phyloP scores from a whole-genome alignment of 2,797 vertebrate species.

The Apodemus agrarius region DNA sequence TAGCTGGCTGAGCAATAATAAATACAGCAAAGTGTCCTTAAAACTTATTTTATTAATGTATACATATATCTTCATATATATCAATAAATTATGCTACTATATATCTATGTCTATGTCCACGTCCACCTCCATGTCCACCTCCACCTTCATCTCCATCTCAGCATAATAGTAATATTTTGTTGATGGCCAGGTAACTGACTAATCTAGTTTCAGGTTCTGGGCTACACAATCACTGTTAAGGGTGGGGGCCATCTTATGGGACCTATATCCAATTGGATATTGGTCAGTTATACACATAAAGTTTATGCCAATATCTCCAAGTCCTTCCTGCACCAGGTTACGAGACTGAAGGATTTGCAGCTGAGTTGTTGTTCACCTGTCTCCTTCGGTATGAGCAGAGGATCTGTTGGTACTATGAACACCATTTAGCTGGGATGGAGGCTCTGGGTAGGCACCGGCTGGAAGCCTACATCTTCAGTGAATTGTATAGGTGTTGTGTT shows the following conservation, averaged over 20 bases:
- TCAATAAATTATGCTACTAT: not conserved
- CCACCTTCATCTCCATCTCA: not conserved
- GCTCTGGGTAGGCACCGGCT: not conserved
- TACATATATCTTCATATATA: too few species aligned
- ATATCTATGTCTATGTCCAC: not conserved
- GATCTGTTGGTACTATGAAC: not conserved
- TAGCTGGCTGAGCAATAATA: not conserved
- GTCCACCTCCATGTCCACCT: too few species aligned
- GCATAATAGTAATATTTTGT: not conserved
- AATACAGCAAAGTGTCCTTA: not conserved
- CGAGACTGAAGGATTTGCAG: not conserved
- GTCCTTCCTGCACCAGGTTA: not conserved
- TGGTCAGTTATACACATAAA: not conserved
- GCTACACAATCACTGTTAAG: not conserved
- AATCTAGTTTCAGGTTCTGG: not conserved
- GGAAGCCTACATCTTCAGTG: not conserved
- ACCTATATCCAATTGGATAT: not conserved
- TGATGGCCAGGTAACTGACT: not conserved
- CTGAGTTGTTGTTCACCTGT: not conserved
- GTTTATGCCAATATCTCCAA: not conserved
- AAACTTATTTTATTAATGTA: not conserved
- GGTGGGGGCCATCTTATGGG: not conserved
- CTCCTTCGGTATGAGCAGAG: not conserved
- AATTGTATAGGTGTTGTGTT: not conserved
- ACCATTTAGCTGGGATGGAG: not conserved